Evolutionary conservation across 2,888 invertebrate species (phyloP).

Genomic region (Nebria salina): DNA sequence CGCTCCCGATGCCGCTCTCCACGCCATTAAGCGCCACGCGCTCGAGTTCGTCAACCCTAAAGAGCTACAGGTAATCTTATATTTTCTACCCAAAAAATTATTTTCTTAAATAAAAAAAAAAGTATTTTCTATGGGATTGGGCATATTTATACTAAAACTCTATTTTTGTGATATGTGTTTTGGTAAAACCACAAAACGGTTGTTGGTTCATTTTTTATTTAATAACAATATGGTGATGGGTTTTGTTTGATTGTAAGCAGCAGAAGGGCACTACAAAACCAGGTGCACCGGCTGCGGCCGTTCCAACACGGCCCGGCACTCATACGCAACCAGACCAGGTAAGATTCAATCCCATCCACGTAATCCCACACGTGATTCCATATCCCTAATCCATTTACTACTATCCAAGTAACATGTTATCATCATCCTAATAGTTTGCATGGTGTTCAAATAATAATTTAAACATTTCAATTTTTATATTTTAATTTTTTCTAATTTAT

Average conservation of each 20-base stretch:
- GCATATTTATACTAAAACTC: neutral
- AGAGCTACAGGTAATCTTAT: slow-evolving; percentile 79
- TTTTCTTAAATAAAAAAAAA: neutral
- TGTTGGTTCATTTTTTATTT: slow-evolving; percentile 12
- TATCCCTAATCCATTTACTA: neutral
- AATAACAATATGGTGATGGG: slow-evolving; percentile 20
- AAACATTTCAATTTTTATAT: slow-evolving; percentile 49
- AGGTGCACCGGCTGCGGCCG: slow-evolving; percentile 64
- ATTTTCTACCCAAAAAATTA: neutral
- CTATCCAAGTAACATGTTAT: neutral
- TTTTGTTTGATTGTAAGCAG: slow-evolving; percentile 58
- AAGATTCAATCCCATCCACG: slow-evolving; percentile 58
- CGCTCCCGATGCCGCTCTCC: slow-evolving; percentile 94
- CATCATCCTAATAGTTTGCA: slow-evolving; percentile 37
- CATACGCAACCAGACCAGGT: slow-evolving; percentile 70
- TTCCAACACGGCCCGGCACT: slow-evolving; percentile 67
- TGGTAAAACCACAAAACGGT: slow-evolving; percentile 17
- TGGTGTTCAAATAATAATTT: slow-evolving; percentile 49
- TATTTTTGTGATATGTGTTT: slow-evolving; percentile 4
- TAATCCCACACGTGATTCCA: slow-evolving; percentile 32
- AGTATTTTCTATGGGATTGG: neutral
- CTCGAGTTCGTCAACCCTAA: slow-evolving; percentile 89
- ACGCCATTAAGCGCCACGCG: slow-evolving; percentile 96
- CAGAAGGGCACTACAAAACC: slow-evolving; percentile 65
- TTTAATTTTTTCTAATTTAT: slow-evolving; percentile 28